These are phyloP conservation scores for Acrocephalus scirpaceus DNA, from an alignment of 2,797 vertebrate genomes.

Conservation along the genomic window DNA sequence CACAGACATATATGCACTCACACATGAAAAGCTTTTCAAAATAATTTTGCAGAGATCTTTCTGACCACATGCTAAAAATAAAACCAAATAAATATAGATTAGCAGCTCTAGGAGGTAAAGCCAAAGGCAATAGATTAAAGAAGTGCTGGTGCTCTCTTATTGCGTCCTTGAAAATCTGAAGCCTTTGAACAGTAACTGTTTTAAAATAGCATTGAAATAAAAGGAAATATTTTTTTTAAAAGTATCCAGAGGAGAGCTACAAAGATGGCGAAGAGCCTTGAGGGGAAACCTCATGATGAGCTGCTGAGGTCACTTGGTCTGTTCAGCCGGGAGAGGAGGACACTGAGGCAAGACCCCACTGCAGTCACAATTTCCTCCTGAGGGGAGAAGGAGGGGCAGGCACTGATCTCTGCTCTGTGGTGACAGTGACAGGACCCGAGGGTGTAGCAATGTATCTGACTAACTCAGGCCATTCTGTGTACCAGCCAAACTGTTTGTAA, in stretches of 20 bases:
- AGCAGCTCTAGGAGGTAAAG: neutral
- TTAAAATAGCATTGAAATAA: neutral
- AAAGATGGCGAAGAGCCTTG: neutral
- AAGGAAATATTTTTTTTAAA: neutral
- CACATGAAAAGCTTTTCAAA: neutral
- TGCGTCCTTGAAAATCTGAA: neutral
- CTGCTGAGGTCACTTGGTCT: neutral
- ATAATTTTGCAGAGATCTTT: neutral
- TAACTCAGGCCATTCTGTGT: too few relatives aligned
- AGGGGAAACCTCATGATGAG: neutral
- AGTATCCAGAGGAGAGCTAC: neutral
- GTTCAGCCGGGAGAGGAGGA: neutral
- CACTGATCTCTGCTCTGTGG: neutral
- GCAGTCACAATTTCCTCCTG: neutral
- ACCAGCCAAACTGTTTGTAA: too few relatives aligned
- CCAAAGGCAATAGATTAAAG: neutral
- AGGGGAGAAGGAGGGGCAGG: neutral
- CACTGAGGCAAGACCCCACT: accelerated
- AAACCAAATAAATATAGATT: neutral
- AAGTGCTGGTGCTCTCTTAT: neutral
- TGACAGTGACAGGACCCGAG: accelerated
- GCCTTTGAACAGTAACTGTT: neutral
- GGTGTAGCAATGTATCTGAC: too few relatives aligned
- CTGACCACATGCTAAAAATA: neutral
- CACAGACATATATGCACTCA: neutral